Conservation (phyloP, 1,140 invertebrate genomes). For the Wiebesia pumilae region DNA sequence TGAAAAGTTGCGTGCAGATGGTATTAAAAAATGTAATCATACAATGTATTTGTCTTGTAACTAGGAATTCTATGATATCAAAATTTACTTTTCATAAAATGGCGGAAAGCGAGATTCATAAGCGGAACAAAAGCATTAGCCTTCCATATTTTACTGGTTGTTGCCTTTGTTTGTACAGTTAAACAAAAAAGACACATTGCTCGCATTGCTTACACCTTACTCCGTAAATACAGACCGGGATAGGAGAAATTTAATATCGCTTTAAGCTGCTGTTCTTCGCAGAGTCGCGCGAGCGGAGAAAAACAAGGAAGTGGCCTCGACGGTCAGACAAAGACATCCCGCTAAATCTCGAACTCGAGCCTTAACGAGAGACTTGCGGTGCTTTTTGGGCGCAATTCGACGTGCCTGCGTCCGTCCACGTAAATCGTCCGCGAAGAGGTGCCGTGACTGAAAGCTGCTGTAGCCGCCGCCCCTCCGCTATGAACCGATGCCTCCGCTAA, state of each 20-base stretch:
- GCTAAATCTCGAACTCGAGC: neutral
- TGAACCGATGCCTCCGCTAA: slow-evolving; percentile 28
- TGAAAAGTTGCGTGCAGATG: neutral
- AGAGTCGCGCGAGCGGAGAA: neutral
- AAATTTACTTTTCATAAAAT: neutral
- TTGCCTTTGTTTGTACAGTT: neutral
- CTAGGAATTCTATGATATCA: neutral
- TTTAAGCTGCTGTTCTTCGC: neutral
- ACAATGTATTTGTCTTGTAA: neutral
- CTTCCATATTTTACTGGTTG: neutral
- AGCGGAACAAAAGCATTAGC: neutral
- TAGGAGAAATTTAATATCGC: neutral
- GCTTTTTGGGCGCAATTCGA: neutral
- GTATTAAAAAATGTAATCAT: neutral
- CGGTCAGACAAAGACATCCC: neutral
- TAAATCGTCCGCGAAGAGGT: neutral
- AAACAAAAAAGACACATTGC: neutral
- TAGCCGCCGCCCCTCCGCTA: neutral
- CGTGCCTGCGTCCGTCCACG: neutral
- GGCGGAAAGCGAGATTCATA: neutral
- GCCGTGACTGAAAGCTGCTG: neutral
- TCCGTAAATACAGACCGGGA: neutral
- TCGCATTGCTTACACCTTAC: no score
- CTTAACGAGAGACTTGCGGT: neutral
- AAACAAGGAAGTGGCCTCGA: neutral